phyloP scores from a whole-genome alignment of 2,797 vertebrate genomes.

The Pterois miles region DNA sequence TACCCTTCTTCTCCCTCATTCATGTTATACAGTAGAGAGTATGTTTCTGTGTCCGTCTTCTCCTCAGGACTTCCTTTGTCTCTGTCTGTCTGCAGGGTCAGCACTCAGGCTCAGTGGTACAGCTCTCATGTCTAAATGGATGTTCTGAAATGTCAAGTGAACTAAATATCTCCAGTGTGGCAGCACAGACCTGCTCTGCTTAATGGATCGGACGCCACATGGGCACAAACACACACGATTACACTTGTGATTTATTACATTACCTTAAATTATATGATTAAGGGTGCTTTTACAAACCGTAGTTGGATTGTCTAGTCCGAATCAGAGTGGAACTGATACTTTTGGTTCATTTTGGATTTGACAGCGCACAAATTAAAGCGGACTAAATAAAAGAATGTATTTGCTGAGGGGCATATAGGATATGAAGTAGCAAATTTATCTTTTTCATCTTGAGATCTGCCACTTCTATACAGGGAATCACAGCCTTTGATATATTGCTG shows the following conservation, averaged over 20 bases:
- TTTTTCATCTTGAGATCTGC: no score
- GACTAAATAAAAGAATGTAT: not conserved
- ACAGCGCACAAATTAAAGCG: not conserved
- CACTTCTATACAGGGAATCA: no score
- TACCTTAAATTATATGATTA: not conserved
- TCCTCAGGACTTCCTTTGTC: conserved; percentile 12
- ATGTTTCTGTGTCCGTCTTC: conserved; percentile 31
- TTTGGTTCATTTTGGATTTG: not conserved
- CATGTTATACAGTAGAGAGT: conserved; percentile 1
- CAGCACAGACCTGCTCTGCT: conserved; percentile 27
- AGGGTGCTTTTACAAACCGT: not conserved
- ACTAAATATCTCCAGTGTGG: conserved; percentile 33
- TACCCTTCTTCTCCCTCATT: conserved; percentile 18
- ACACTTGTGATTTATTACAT: not conserved
- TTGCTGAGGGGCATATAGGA: not conserved
- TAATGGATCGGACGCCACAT: conserved; percentile 20
- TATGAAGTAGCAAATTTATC: not conserved
- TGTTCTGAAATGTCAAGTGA: conserved; percentile 58
- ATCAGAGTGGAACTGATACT: not conserved
- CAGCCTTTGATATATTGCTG: no score
- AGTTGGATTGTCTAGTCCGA: not conserved
- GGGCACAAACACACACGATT: conserved; percentile 4
- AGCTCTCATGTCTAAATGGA: conserved; percentile 45
- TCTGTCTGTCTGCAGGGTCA: conserved; percentile 34
- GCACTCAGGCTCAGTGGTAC: conserved; percentile 43